Evolutionary conservation across 2,797 vertebrate species (phyloP), one percentile per base, ranked within the genome.

Genomic region (Okamejei kenojei): DNA sequence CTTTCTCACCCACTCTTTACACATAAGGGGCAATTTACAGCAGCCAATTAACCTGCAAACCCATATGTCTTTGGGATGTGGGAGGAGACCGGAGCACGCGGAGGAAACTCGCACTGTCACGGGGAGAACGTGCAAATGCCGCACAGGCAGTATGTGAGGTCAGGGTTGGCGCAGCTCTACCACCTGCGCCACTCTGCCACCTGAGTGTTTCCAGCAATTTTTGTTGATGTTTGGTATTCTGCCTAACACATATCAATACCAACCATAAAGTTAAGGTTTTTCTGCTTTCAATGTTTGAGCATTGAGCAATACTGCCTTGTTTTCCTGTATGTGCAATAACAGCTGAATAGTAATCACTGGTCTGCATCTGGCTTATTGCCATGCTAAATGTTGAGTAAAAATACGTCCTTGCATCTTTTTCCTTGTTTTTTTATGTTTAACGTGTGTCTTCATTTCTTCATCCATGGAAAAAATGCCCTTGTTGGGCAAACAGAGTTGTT

Each of bases 351-450:
- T 29, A 58, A 54, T 76, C 68, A 73, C 58, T 76, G 38, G 45
- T 73, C 45, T 45, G 71, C 23, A 3, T 71, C 73, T 92, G 45
- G 90, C 71, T 58, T 76, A 38, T 19, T 58, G 45, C 94, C 94
- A 93, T 94, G 94, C 97, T 95, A 97, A 96, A 96, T 71, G 61
- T 90, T 63, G 21, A 77, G 92, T n/a, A 65, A 76, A 65, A 84
- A 96, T 96, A 96, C 97, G 95, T 96, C 96, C 96, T 95, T 95
- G 93, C 84, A 93, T 93, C 54, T 94, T 90, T 93, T 94, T 94
- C 93, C 94, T 88, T 82, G 73, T 78, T 93, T 26, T 90, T 54
- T 68, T 23, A 74, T 91, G 54, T 93, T 45, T 23, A 54, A 15
- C 17, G 13, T 63, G 35, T 35, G 77, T 93, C 38, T 92, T 81